Evolutionary conservation across 2,797 vertebrate species (phyloP).

Genomic region (Mus minutoides): DNA sequence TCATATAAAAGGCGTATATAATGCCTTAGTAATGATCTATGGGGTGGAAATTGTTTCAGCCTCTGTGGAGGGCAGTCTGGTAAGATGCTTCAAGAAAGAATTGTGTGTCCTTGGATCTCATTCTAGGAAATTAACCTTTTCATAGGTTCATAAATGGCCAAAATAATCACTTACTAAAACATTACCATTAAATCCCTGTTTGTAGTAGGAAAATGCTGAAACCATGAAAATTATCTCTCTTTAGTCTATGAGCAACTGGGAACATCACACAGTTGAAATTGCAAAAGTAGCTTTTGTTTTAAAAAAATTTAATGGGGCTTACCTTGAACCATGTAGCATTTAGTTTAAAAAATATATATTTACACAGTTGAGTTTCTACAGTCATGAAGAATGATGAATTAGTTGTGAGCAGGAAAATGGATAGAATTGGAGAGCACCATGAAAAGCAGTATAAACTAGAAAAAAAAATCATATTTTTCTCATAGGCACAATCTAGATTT

Average conservation of each 20-base stretch:
- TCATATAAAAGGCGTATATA: background rate
- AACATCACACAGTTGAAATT: background rate
- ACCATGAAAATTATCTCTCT: background rate
- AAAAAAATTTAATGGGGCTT: background rate
- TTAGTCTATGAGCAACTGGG: background rate
- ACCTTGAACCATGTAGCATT: background rate
- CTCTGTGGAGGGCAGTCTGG: background rate
- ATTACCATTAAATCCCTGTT: background rate
- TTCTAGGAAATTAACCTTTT: background rate
- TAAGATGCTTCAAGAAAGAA: constrained; percentile 37
- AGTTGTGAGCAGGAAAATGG: background rate
- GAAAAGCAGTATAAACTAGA: background rate
- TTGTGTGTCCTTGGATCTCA: background rate
- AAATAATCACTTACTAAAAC: constrained; percentile 24
- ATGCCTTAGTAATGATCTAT: background rate
- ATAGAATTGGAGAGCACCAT: background rate
- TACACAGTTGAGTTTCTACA: background rate
- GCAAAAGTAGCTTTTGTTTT: background rate
- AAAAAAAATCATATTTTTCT: background rate
- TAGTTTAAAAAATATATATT: background rate
- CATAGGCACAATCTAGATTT: background rate
- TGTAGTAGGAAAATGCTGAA: constrained; percentile 10
- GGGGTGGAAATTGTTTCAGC: background rate
- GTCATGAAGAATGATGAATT: background rate
- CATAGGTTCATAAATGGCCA: background rate